These are phyloP conservation scores for Thysanoteuthis rhombus DNA, from an alignment of 2,888 invertebrate genomes.

Conservation along the genomic window DNA sequence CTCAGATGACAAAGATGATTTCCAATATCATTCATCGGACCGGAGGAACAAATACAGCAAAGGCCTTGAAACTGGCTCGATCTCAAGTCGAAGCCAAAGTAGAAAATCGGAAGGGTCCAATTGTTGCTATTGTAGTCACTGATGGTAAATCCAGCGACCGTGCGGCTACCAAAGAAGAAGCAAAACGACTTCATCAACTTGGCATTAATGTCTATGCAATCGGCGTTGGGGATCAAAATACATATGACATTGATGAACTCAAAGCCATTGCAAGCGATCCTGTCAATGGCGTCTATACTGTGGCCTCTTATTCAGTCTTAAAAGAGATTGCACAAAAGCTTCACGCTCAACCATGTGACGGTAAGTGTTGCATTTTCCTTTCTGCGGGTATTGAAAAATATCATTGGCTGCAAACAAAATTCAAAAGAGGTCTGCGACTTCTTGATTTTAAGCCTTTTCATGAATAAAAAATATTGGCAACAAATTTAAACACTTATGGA, in stretches of 20 bases:
- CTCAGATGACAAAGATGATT: conserved; percentile 40
- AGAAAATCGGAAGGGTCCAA: not conserved
- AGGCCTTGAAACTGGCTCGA: not conserved
- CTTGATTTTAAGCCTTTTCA: too few species aligned
- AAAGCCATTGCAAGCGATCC: not conserved
- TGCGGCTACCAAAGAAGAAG: not conserved
- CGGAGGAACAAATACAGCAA: not conserved
- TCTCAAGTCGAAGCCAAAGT: not conserved
- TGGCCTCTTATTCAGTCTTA: not conserved
- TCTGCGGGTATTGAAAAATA: too few species aligned
- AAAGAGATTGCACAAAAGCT: not conserved
- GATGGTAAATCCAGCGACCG: not conserved
- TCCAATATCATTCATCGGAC: conserved; percentile 35
- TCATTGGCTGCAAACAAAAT: too few species aligned
- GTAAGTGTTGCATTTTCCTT: not conserved
- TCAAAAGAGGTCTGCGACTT: too few species aligned
- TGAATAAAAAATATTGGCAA: too few species aligned
- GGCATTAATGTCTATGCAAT: not conserved
- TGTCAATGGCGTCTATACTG: not conserved
- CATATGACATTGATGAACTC: not conserved
- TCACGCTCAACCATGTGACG: not conserved
- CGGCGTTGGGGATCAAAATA: not conserved
- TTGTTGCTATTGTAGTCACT: not conserved
- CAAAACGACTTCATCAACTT: not conserved
- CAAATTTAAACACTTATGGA: too few species aligned